Evolutionary conservation across 1,140 invertebrate genomes (phyloP).

Genomic region (Helicoverpa zea): DNA sequence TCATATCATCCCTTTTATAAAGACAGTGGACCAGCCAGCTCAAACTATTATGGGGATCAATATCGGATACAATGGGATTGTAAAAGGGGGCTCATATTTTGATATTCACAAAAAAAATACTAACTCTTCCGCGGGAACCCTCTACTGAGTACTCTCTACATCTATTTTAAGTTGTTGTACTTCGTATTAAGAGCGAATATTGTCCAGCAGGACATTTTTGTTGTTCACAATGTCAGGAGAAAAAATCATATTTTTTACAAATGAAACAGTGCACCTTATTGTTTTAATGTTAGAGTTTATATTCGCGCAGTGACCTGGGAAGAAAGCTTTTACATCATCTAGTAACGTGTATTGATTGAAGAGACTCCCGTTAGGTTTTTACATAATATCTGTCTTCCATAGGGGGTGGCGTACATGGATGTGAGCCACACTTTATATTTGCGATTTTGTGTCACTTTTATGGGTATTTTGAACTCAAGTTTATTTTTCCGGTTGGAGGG

Average conservation of each 20-base stretch:
- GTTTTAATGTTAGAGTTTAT: constrained; percentile 53
- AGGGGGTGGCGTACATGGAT: constrained; percentile 70
- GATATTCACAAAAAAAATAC: constrained; percentile 83
- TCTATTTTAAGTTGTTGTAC: constrained; percentile 62
- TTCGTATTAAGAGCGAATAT: constrained; percentile 72
- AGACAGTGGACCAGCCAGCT: constrained; percentile 77
- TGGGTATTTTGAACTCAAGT: constrained; percentile 53
- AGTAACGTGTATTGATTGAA: constrained; percentile 85
- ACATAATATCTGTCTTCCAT: constrained; percentile 83
- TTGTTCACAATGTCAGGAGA: constrained; percentile 73
- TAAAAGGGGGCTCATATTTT: constrained; percentile 86
- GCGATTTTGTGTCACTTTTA: constrained; percentile 63
- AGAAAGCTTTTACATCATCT: constrained; percentile 84
- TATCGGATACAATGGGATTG: constrained; percentile 84
- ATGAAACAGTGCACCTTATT: constrained; percentile 56
- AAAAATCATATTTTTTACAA: constrained; percentile 62
- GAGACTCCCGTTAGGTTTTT: constrained; percentile 84
- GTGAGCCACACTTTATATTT: constrained; percentile 58
- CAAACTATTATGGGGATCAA: constrained; percentile 84
- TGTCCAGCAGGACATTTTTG: constrained; percentile 69
- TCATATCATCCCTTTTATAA: constrained; percentile 79
- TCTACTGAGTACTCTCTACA: constrained; percentile 50
- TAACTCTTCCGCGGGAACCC: constrained; percentile 78
- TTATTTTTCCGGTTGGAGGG: constrained; percentile 42
- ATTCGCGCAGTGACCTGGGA: constrained; percentile 55